Base-by-base conservation (phyloP, 2,113 vertebrate genomes). In the Glaucidium brasilianum region DNA sequence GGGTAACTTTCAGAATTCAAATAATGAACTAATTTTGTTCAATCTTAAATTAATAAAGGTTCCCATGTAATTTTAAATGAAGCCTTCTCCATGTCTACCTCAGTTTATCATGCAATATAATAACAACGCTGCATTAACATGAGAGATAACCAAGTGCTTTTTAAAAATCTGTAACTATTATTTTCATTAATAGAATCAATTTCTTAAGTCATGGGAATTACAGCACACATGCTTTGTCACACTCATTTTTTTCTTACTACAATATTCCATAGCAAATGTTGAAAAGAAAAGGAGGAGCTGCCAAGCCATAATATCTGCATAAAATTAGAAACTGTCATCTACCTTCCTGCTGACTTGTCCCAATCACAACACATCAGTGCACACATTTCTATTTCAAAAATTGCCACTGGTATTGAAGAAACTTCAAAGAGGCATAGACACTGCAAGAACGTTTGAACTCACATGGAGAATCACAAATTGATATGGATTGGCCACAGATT, bases 381-480 rank as follows among this genome's bases (percentile, higher is more conserved):
- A 63, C 14, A 30, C n/a, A 58, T 55, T 94, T 82, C 59, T 71
- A 95, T 92, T 89, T 82, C 47, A 93, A 92, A 94, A 95, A 92
- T 32, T 85, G 47, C 39, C 55, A 78, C 7, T 25, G 13, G 5
- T 64, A 83, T 20, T 66, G 63, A 87, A 95, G 82, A 84, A 39
- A 30, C 27, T 87, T 95, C 34, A 64, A 79, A 90, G 30, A 49
- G 21, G 22, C 37, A 78, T 2, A 77, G 32, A 35, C 72, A 82
- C 25, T 41, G 43, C 47, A 94, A 60, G 13, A 21, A 90, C 27
- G 39, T 73, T 78, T 52, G 58, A 95, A 86, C 29, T 53, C 59
- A 58, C 32, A 90, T 18, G n/a, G 21, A 85, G 49, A 93, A 94
- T 74, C 34, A 77, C 34, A 96, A 86, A 91, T 62, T 87, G 19